These are phyloP conservation scores for Archips xylosteana DNA, from an alignment of 2,888 invertebrate species.

Conservation along the genomic window DNA sequence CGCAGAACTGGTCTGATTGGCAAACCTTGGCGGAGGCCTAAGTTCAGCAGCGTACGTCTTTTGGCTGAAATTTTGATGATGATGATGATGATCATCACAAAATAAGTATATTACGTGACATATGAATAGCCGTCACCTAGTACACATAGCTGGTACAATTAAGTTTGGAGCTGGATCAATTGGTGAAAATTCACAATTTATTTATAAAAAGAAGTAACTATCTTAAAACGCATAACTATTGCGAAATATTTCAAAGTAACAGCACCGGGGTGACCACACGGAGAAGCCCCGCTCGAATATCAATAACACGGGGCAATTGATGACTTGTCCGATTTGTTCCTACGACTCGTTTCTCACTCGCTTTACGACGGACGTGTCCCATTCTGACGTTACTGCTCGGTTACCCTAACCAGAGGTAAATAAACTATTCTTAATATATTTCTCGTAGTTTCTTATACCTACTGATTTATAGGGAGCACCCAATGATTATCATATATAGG, in stretches of 20 bases:
- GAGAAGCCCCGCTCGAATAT: slow-evolving; percentile 65
- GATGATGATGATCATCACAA: no score
- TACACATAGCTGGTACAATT: no score
- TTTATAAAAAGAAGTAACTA: background rate
- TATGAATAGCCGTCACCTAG: no score
- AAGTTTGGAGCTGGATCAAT: no score
- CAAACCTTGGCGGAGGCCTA: no score
- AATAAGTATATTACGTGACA: no score
- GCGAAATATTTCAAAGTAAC: background rate
- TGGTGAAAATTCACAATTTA: background rate
- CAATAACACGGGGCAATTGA: slow-evolving; percentile 82
- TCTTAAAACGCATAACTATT: no score
- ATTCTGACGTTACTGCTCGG: slow-evolving; percentile 56
- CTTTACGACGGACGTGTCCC: slow-evolving; percentile 73
- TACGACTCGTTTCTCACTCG: slow-evolving; percentile 74
- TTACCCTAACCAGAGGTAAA: slow-evolving; percentile 47
- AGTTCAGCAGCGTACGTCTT: no score
- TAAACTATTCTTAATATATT: slow-evolving; percentile 32
- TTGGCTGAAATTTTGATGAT: no score
- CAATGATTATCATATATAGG: background rate
- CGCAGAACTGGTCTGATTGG: no score
- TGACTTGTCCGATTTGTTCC: slow-evolving; percentile 80
- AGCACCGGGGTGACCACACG: slow-evolving; percentile 40
- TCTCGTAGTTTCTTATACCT: slow-evolving; percentile 6
- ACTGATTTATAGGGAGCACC: background rate